A percentile compares a stretch with the other conserved stretches of the same genome.
These are phyloP conservation scores for Amblyjoppa fuscipennis DNA, from an alignment of 2,888 invertebrate genomes.

Conservation along the genomic window DNA sequence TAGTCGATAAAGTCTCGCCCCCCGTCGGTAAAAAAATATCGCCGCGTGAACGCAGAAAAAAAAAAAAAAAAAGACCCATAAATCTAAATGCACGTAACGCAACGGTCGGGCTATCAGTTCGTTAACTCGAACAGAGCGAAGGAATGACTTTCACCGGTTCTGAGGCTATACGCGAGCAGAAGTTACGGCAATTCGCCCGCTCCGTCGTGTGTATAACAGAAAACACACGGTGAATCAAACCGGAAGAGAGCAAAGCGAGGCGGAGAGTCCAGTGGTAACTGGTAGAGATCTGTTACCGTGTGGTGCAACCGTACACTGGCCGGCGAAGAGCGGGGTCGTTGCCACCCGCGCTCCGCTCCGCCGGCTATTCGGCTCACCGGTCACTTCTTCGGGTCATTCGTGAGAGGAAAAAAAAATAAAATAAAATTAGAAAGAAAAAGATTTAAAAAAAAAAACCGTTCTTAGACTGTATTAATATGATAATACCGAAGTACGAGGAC, in stretches of 20 bases:
- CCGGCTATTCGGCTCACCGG: conserved; percentile 66
- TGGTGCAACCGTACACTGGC: conserved; percentile 55
- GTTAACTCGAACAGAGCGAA: conserved; percentile 26
- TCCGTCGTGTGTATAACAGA: conserved; percentile 11
- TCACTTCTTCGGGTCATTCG: conserved; percentile 37
- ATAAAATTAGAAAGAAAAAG: neutral
- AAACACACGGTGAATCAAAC: conserved; percentile 44
- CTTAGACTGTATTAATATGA: neutral
- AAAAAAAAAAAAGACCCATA: neutral
- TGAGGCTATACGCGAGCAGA: conserved; percentile 28
- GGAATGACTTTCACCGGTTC: conserved; percentile 65
- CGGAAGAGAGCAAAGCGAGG: conserved; percentile 37
- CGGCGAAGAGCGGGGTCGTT: conserved; percentile 65
- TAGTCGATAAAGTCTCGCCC: neutral
- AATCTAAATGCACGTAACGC: neutral
- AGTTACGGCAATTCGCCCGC: conserved; percentile 33
- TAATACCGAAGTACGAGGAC: neutral
- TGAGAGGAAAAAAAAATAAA: conserved; percentile 8
- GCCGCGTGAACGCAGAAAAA: neutral
- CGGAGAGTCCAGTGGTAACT: conserved; percentile 26
- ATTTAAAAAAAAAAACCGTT: neutral
- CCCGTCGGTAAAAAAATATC: neutral
- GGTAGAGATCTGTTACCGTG: conserved; percentile 45
- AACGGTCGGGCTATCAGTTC: conserved; percentile 6
- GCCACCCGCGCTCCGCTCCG: conserved; percentile 68